These are phyloP conservation scores for Isoperla grammatica DNA, from an alignment of 2,888 invertebrate genomes.

Conservation along the genomic window DNA sequence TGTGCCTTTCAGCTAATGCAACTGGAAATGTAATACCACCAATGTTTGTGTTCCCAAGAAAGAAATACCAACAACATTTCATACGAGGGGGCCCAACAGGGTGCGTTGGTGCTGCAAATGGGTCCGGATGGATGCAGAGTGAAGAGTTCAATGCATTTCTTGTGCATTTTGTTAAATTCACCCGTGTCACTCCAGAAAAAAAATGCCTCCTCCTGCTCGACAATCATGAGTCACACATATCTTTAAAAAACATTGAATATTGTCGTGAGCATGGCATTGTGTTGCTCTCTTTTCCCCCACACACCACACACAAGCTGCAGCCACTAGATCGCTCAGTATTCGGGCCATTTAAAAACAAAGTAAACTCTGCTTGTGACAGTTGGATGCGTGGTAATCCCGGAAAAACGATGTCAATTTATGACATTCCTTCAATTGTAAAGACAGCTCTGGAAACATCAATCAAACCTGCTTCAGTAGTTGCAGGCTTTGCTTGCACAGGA, in stretches of 20 bases:
- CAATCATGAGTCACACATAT: slow-evolving; percentile 36
- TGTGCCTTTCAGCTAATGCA: slow-evolving; percentile 37
- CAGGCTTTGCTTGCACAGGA: slow-evolving; percentile 31
- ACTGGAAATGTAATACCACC: slow-evolving; percentile 40
- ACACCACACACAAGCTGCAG: slow-evolving; percentile 39
- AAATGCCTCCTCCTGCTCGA: slow-evolving; percentile 33
- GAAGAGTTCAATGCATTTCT: slow-evolving; percentile 33
- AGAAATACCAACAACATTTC: slow-evolving; percentile 36
- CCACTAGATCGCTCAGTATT: slow-evolving; percentile 37
- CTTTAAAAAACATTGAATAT: slow-evolving; percentile 34
- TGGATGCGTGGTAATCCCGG: slow-evolving; percentile 36
- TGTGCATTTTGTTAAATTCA: slow-evolving; percentile 34
- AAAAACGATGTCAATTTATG: slow-evolving; percentile 37
- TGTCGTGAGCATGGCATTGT: slow-evolving; percentile 38
- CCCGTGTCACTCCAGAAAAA: slow-evolving; percentile 27
- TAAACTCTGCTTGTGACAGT: slow-evolving; percentile 34
- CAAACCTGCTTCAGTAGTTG: slow-evolving; percentile 27
- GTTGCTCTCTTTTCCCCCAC: slow-evolving; percentile 38
- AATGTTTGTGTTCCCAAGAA: slow-evolving; percentile 38
- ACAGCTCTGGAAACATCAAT: slow-evolving; percentile 27
- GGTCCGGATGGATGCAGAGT: slow-evolving; percentile 36
- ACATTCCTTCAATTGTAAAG: slow-evolving; percentile 9
- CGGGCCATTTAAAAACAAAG: slow-evolving; percentile 37
- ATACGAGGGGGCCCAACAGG: slow-evolving; percentile 39
- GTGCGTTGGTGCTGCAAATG: slow-evolving; percentile 34